Base-by-base conservation (phyloP, 2,113 vertebrate species). In the Antigone vipio region DNA sequence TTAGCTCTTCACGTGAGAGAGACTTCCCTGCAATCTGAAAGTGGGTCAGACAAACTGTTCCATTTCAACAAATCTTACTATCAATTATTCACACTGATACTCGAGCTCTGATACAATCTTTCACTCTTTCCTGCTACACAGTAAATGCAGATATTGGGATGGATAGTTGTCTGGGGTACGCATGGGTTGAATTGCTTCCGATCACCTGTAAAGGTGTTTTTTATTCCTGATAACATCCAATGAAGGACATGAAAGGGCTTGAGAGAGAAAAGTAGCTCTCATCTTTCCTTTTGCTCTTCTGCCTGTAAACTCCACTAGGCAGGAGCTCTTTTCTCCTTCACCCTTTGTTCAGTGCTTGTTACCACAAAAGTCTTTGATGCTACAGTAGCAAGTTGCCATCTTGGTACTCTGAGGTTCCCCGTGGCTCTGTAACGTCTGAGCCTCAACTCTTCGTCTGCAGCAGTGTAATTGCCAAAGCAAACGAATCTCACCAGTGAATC, bases 81-180 rank as follows among this genome's bases (percentile, higher is more conserved):
- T n/a, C 59, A 50, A 3, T 78, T 72, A 49, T 75, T 89, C 21
- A 27, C 15, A 9, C 16, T 52, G 56, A 9, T 92, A 12, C 30
- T 38, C 0, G 0, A n/a, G 56, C 52, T 42, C 47, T 52, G 22
- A 18, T 35, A 10, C 0, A 13, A 11, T 44, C 32, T 78, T 45
- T 74, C 17, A 26, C 42, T 50, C 42, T 45, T 62, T 42, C 18
- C 79, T 69, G 12, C 29, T 30, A 2, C 27, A 18, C 45, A 44
- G 40, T 6, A 56, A 76, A 22, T 10, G 27, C 49, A 27, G 62
- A 7, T 5, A n/a, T 27, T 11, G 32, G 40, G 29, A 11, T 13
- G 26, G 38, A 27, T 7, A 20, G 6, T 19, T 67, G 32, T 66
- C 49, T 38, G 73, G 30, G 23, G 9, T 29, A 12, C 44, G 9